These are phyloP conservation scores for Slavum lentiscoides DNA, from an alignment of 2,888 invertebrate genomes.

Conservation along the genomic window DNA sequence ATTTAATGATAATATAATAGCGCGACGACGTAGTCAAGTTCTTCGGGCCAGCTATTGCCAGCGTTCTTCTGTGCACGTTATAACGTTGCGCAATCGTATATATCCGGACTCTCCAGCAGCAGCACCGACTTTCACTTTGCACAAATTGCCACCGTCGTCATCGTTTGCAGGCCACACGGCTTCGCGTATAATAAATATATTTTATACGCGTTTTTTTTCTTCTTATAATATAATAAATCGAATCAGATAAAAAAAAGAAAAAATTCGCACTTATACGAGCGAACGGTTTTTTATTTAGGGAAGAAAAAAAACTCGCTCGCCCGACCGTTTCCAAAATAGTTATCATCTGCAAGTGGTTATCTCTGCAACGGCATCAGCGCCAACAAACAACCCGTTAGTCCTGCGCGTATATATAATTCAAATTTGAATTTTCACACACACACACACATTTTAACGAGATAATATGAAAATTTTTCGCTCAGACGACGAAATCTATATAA, in stretches of 20 bases:
- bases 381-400: no score
- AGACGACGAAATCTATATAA: slow-evolving; percentile 21
- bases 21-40: slow-evolving; percentile 1
- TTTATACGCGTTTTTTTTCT: background rate
- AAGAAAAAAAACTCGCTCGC: no score
- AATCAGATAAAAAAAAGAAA: no score
- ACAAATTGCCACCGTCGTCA: slow-evolving; percentile 9
- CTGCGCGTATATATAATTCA: background rate
- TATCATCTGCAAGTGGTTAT: no score
- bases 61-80: slow-evolving; percentile 3
- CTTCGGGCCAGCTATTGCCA: slow-evolving; percentile 4
- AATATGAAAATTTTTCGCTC: slow-evolving; percentile 31
- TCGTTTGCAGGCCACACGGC: slow-evolving; percentile 7
- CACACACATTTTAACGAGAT: slow-evolving; percentile 19
- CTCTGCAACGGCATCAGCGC: no score
- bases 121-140: slow-evolving; percentile 43
- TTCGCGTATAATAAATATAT: background rate
- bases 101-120: slow-evolving; percentile 46
- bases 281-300: no score
- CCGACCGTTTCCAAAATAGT: no score
- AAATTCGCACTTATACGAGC: no score
- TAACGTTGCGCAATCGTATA: slow-evolving; percentile 39
- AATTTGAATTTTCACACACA: slow-evolving; percentile 28
- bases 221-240: no score
- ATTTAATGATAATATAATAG: slow-evolving; percentile 30